A percentile compares a stretch with the other conserved stretches of the same genome.
Evolutionary conservation across 2,797 vertebrate species (phyloP).

Genomic region (Hypotaenidia okinawae): DNA sequence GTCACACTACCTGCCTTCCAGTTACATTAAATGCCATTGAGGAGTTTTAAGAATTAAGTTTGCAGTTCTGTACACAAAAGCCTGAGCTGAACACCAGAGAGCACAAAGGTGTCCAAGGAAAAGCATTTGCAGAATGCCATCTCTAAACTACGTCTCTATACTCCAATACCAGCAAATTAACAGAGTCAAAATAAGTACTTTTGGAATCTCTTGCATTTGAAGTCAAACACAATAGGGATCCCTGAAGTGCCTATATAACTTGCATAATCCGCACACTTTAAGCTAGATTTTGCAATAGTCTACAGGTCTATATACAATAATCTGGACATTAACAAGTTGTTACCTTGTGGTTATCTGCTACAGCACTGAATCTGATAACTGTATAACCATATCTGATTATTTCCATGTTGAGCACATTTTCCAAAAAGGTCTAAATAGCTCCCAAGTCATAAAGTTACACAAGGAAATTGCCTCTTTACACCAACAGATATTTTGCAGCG

Average conservation of each 20-base stretch:
- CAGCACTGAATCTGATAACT: neutral
- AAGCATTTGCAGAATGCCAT: neutral
- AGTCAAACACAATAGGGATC: neutral
- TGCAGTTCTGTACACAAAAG: neutral
- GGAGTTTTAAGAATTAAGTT: neutral
- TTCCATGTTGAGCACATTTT: neutral
- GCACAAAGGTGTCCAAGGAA: neutral
- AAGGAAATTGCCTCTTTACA: neutral
- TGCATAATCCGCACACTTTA: neutral
- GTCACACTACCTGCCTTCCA: neutral
- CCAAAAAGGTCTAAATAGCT: neutral
- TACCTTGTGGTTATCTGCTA: neutral
- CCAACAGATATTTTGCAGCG: neutral
- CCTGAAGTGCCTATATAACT: neutral
- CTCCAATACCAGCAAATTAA: neutral
- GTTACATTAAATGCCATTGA: neutral
- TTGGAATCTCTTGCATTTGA: neutral
- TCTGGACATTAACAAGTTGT: neutral
- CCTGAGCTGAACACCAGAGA: neutral
- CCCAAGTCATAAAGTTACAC: neutral
- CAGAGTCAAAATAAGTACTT: neutral
- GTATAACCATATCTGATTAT: neutral
- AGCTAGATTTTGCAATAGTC: neutral
- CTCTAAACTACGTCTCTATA: neutral
- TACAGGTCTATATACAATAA: neutral